Evolutionary conservation across 2,113 vertebrate genomes (phyloP).

Genomic region (Eolophus roseicapilla): DNA sequence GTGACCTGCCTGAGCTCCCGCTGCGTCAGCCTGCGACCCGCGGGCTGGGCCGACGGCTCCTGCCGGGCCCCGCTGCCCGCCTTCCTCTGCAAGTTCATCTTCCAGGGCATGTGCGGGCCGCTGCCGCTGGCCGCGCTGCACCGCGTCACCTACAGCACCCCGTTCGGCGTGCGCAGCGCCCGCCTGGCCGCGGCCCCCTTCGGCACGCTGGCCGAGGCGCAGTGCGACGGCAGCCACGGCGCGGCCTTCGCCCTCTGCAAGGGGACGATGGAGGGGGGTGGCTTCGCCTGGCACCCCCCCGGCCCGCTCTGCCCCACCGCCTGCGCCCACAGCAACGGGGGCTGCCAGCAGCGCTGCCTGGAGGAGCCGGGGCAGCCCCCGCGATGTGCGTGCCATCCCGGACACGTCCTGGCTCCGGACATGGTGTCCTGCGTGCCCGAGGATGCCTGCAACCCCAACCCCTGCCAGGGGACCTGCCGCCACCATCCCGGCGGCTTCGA

Average conservation of each 20-base stretch:
- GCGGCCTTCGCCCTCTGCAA: slow-evolving; percentile 47
- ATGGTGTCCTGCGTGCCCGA: slow-evolving; percentile 59
- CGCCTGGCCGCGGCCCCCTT: slow-evolving; percentile 66
- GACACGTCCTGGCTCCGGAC: slow-evolving; percentile 66
- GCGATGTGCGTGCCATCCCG: slow-evolving; percentile 66
- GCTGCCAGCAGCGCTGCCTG: slow-evolving; percentile 75
- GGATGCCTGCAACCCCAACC: slow-evolving; percentile 64
- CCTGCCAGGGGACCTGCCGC: slow-evolving; percentile 49
- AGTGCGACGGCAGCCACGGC: background rate
- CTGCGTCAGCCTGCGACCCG: slow-evolving; percentile 53
- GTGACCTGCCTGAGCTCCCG: slow-evolving; percentile 63
- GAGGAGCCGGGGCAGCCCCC: background rate
- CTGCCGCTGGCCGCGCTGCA: slow-evolving; percentile 67
- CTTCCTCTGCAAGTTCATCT: slow-evolving; percentile 80
- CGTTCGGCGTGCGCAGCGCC: slow-evolving; percentile 62
- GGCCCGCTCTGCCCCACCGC: slow-evolving; percentile 61
- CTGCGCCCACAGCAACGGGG: slow-evolving; percentile 69
- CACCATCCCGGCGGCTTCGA: background rate
- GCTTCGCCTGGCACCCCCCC: slow-evolving; percentile 61
- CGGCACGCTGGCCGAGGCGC: slow-evolving; percentile 59
- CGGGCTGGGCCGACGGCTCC: slow-evolving; percentile 44
- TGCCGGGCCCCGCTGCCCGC: slow-evolving; percentile 38
- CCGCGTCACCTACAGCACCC: slow-evolving; percentile 60
- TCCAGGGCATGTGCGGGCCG: slow-evolving; percentile 75
- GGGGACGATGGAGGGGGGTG: background rate